Percentiles rank a stretch among this genome's conserved stretches.
Evolutionary conservation across 2,113 vertebrate genomes (phyloP).

Genomic region (Rhabdornis inornatus): DNA sequence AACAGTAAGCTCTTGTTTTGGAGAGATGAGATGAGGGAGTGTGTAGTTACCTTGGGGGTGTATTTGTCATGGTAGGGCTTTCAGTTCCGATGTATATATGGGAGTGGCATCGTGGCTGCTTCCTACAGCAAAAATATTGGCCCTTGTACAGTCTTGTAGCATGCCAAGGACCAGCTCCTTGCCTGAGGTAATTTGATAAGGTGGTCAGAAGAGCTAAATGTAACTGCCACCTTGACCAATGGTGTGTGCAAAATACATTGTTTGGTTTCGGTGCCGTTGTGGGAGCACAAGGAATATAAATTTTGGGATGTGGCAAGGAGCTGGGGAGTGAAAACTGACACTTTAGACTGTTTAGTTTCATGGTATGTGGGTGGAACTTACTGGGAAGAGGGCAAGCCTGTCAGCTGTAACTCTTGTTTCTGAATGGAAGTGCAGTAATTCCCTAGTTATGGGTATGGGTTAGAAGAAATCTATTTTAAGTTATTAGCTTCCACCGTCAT

Average conservation of each 20-base stretch:
- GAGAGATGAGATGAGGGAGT: not conserved
- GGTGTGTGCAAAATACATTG: not conserved
- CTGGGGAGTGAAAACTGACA: not conserved
- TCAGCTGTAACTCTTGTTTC: not conserved
- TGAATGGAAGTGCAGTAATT: not conserved
- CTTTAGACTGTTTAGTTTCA: not conserved
- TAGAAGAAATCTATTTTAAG: not conserved
- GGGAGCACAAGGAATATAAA: not conserved
- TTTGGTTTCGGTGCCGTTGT: not conserved
- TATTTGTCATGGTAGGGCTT: not conserved
- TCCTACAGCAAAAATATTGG: not conserved
- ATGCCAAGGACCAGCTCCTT: not conserved
- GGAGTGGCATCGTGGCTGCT: not conserved
- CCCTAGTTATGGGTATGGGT: not conserved
- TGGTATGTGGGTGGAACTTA: not conserved
- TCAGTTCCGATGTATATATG: rapidly evolving
- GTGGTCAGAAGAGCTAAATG: not conserved
- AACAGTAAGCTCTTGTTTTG: not conserved
- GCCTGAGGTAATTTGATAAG: not conserved
- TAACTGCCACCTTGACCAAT: not conserved
- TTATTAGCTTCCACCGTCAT: not conserved
- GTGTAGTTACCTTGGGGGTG: not conserved
- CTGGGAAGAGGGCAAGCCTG: not conserved
- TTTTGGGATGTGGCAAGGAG: not conserved
- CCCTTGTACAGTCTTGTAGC: not conserved